Conservation (phyloP, 2,888 invertebrate genomes). For the Ernsta delagoae region DNA sequence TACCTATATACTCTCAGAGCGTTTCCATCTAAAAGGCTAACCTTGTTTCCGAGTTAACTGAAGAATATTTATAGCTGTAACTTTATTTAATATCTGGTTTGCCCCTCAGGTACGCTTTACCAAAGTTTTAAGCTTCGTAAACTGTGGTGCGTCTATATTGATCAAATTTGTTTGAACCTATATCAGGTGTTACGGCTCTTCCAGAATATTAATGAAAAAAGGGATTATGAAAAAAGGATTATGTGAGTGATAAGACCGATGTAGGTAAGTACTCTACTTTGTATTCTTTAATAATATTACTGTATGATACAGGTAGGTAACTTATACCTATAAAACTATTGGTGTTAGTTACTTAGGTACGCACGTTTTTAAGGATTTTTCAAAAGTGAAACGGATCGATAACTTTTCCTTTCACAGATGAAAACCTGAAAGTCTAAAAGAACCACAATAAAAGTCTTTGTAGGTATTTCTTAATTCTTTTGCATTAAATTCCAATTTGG, state of each 20-base stretch:
- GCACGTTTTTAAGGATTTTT: too few species aligned
- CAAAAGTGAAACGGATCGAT: too few species aligned
- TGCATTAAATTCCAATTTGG: too few species aligned
- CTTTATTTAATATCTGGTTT: constrained; percentile 83
- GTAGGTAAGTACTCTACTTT: not conserved
- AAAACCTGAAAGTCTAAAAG: too few species aligned
- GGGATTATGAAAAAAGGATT: too few species aligned
- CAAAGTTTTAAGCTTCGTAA: constrained; percentile 74
- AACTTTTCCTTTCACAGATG: too few species aligned
- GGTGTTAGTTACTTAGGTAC: too few species aligned
- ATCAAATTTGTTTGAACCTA: constrained; percentile 32
- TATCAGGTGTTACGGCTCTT: constrained; percentile 3
- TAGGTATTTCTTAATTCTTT: too few species aligned
- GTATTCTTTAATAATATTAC: not conserved
- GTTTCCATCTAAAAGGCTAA: constrained; percentile 30
- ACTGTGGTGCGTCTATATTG: constrained; percentile 46
- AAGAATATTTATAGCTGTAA: constrained; percentile 83
- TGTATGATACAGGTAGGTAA: too few species aligned
- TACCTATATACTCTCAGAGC: not conserved
- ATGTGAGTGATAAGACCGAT: not conserved
- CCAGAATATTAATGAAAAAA: constrained; percentile 13
- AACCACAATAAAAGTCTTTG: too few species aligned
- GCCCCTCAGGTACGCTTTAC: constrained; percentile 46
- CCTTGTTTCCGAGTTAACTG: constrained; percentile 72
- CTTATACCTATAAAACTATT: too few species aligned